phyloP scores from a whole-genome alignment of 2,888 invertebrate genomes.

The Mayetiola destructor region DNA sequence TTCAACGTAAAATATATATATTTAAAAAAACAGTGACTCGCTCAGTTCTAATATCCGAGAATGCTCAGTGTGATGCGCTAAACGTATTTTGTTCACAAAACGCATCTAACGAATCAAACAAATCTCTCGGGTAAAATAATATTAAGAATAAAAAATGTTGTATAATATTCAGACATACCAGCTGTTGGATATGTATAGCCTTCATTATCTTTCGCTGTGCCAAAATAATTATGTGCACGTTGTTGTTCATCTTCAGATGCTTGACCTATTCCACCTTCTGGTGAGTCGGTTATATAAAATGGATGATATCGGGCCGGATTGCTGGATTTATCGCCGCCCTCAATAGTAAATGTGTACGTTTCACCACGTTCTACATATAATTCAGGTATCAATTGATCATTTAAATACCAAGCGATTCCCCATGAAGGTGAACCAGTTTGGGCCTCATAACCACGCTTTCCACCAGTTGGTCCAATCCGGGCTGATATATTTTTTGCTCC shows the following conservation, averaged over 20 bases:
- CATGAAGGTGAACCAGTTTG: constrained; percentile 70
- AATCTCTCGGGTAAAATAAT: background rate
- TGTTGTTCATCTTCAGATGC: constrained; percentile 53
- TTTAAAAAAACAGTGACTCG: too few relatives aligned
- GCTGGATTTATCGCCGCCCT: constrained; percentile 50
- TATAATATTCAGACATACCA: constrained; percentile 36
- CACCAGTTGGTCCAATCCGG: constrained; percentile 60
- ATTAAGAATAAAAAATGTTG: too few relatives aligned
- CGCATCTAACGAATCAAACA: too few relatives aligned
- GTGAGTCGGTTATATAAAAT: constrained; percentile 76
- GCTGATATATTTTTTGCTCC: constrained; percentile 52
- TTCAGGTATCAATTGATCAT: constrained; percentile 79
- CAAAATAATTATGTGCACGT: constrained; percentile 63
- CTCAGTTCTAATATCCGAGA: too few relatives aligned
- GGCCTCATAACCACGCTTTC: constrained; percentile 51
- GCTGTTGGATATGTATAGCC: constrained; percentile 70
- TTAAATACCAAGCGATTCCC: constrained; percentile 89
- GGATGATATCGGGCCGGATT: constrained; percentile 57
- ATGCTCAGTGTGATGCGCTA: too few relatives aligned
- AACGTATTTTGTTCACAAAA: too few relatives aligned
- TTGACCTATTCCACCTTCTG: constrained; percentile 75
- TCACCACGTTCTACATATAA: constrained; percentile 73
- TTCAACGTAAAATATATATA: constrained; percentile 7
- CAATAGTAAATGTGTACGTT: constrained; percentile 72
- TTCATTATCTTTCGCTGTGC: constrained; percentile 58